Percentiles rank a stretch among this genome's conserved stretches.
Conservation (phyloP, 1,140 invertebrate genomes). For the Popillia japonica region DNA sequence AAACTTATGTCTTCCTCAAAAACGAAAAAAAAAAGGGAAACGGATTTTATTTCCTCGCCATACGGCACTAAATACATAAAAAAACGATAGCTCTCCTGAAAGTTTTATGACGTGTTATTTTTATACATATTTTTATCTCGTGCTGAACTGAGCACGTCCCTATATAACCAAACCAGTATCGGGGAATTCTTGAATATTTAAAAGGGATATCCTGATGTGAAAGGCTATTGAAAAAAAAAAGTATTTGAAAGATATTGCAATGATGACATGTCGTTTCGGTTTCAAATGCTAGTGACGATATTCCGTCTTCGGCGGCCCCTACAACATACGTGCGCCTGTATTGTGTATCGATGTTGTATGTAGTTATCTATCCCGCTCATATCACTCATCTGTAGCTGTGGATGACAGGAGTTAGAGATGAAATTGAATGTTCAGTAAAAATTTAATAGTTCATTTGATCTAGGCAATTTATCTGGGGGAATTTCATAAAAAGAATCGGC, state of each 20-base stretch:
- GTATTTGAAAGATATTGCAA: not conserved
- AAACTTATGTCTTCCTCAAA: too few relatives aligned
- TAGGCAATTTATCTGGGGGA: not conserved
- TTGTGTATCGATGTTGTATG: not conserved
- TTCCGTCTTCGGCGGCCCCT: not conserved
- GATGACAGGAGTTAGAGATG: slow-evolving; percentile 3
- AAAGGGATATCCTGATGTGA: not conserved
- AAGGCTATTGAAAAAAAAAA: not conserved
- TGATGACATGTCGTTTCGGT: not conserved
- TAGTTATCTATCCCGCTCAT: not conserved
- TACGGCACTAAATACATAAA: too few relatives aligned
- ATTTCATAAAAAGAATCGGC: not conserved
- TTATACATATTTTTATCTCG: too few relatives aligned
- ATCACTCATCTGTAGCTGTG: not conserved
- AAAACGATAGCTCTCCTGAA: too few relatives aligned
- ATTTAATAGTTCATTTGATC: not conserved
- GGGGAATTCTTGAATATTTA: not conserved
- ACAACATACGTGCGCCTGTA: not conserved
- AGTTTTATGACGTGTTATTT: too few relatives aligned
- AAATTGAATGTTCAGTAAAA: not conserved
- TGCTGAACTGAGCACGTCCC: too few relatives aligned
- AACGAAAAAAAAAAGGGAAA: too few relatives aligned
- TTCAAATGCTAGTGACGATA: not conserved
- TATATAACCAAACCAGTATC: too few relatives aligned
- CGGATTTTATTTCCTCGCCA: too few relatives aligned